Conservation (phyloP, 2,888 invertebrate genomes). For the Lochmaea crataegi region DNA sequence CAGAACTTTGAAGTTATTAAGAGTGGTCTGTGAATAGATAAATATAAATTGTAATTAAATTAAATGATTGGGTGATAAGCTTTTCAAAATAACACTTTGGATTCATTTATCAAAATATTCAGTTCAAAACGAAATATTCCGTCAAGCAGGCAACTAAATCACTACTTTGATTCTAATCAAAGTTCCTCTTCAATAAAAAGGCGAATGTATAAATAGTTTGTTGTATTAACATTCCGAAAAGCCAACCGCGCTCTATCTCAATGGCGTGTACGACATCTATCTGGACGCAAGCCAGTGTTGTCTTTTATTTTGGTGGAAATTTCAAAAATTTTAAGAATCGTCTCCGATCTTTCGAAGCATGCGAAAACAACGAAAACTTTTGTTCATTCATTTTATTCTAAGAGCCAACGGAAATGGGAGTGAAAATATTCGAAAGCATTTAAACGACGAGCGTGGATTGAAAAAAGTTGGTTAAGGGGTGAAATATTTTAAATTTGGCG, state of each 20-base stretch:
- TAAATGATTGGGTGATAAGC: background rate
- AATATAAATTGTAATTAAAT: no score
- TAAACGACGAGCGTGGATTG: conserved; percentile 1
- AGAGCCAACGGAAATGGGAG: conserved; percentile 27
- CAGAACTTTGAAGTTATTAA: no score
- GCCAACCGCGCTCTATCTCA: conserved; percentile 26
- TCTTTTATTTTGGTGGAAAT: conserved; percentile 34
- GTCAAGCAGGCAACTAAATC: background rate
- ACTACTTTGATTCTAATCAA: conserved; percentile 20
- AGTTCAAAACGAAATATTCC: no score
- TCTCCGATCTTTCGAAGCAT: conserved; percentile 30
- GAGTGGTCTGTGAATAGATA: no score
- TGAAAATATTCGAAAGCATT: conserved; percentile 19
- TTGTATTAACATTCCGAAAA: conserved; percentile 39
- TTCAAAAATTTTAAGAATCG: conserved; percentile 38
- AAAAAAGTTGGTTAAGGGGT: background rate
- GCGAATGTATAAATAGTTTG: conserved; percentile 34
- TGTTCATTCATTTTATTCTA: conserved; percentile 32
- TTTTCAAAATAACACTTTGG: conserved; percentile 2
- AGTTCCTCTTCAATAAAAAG: conserved; percentile 18
- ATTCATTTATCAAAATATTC: background rate
- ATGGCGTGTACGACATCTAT: conserved; percentile 34
- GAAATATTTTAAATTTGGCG: background rate
- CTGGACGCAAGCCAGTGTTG: conserved; percentile 38
- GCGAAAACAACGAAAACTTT: conserved; percentile 35